These are phyloP conservation scores for Salvator merianae DNA, from an alignment of 2,113 vertebrate genomes.

Conservation along the genomic window DNA sequence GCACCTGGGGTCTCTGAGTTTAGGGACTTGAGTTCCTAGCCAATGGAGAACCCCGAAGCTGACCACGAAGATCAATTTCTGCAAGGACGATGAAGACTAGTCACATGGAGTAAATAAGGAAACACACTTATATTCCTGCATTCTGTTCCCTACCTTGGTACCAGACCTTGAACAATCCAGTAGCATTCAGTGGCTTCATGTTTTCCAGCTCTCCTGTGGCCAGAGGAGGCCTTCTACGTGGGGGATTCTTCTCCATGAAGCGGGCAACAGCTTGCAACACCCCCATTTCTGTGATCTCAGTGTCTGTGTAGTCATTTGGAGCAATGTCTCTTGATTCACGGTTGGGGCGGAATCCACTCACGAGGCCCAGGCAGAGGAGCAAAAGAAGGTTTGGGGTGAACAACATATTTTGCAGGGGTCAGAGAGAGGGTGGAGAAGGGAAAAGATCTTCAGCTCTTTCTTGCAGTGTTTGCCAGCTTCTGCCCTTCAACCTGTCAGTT, in stretches of 20 bases:
- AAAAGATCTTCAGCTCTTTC: neutral
- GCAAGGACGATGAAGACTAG: too few species aligned
- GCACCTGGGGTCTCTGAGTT: too few species aligned
- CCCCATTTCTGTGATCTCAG: constrained; percentile 2
- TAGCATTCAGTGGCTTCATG: neutral
- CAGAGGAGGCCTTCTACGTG: neutral
- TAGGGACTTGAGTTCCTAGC: too few species aligned
- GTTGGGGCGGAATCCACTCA: constrained; percentile 17
- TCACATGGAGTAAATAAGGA: too few species aligned
- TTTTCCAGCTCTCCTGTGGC: neutral
- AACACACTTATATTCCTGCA: neutral
- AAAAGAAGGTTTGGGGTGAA: neutral
- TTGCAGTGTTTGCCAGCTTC: neutral
- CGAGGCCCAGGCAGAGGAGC: neutral
- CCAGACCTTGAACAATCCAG: neutral
- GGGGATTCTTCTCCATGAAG: constrained; percentile 25
- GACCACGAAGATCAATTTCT: too few species aligned
- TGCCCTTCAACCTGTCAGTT: neutral
- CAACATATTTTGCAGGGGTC: neutral
- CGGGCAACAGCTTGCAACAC: constrained; percentile 5
- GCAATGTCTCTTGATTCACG: neutral
- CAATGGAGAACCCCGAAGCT: too few species aligned
- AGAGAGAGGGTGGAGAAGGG: neutral
- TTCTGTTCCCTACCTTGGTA: constrained; percentile 8
- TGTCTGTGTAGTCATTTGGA: neutral